Evolutionary conservation across 2,888 invertebrate species (phyloP).

Genomic region (Nowickia ferox): DNA sequence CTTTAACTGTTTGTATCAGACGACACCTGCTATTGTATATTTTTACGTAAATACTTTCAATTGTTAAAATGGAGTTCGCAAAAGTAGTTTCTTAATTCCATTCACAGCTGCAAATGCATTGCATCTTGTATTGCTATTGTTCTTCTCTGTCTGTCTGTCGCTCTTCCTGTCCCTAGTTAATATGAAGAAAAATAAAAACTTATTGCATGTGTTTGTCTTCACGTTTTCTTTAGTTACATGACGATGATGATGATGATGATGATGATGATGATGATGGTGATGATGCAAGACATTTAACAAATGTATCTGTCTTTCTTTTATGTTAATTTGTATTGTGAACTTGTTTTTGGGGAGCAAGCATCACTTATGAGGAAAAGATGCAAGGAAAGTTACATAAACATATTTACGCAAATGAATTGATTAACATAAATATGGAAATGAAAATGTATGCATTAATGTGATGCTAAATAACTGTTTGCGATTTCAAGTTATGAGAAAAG

Average conservation of each 20-base stretch:
- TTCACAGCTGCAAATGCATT: slow-evolving; percentile 34
- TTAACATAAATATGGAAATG: no score
- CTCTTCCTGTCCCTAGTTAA: neutral
- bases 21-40: slow-evolving; percentile 58
- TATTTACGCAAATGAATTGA: no score
- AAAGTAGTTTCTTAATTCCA: slow-evolving; percentile 51
- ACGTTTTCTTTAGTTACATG: slow-evolving; percentile 1
- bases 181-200: slow-evolving; percentile 1
- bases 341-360: neutral
- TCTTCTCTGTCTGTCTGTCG: neutral
- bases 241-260: neutral
- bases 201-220: neutral
- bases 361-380: neutral
- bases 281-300: neutral
- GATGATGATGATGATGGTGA: neutral
- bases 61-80: slow-evolving; percentile 55
- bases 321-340: neutral
- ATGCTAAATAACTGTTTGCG: no score
- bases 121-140: slow-evolving; percentile 9
- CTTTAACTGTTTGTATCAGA: neutral
- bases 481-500: no score
- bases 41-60: slow-evolving; percentile 48
- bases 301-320: neutral
- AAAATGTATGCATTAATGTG: no score
- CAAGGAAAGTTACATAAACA: neutral